Evolutionary conservation across 2,797 vertebrate genomes (phyloP).

Genomic region (Numenius phaeopus): DNA sequence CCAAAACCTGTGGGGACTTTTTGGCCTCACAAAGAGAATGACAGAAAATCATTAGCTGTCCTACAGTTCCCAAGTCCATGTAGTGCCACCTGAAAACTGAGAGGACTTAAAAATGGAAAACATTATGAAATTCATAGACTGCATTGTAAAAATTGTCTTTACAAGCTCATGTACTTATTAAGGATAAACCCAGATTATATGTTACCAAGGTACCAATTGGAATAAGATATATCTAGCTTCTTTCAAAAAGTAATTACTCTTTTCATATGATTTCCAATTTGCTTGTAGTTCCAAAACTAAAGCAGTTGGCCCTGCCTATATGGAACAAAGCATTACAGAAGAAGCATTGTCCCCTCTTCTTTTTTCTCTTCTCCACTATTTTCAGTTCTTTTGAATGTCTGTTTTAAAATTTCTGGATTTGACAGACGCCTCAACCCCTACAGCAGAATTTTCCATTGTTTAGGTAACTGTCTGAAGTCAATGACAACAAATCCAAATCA

Average conservation of each 20-base stretch:
- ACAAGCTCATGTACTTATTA: not conserved
- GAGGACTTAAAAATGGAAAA: not conserved
- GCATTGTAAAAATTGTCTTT: not conserved
- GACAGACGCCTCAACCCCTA: not conserved
- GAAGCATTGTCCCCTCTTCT: not conserved
- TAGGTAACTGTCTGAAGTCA: slow-evolving; percentile 32
- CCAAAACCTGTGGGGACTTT: not conserved
- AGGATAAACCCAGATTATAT: not conserved
- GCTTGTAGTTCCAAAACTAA: not conserved
- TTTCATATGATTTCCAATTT: not conserved
- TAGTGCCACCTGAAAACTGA: not conserved
- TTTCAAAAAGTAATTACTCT: not conserved
- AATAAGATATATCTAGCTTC: not conserved
- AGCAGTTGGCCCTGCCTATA: not conserved
- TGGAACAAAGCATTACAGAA: not conserved
- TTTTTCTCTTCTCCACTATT: not conserved
- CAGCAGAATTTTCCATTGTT: slow-evolving; percentile 2
- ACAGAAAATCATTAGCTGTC: not conserved
- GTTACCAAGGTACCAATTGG: not conserved
- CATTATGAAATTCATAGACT: not conserved
- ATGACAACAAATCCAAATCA: slow-evolving; percentile 9
- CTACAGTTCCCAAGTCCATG: not conserved
- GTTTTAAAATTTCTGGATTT: not conserved
- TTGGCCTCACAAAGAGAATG: not conserved
- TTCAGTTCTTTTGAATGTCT: not conserved